Evolutionary conservation across 53 echinoderm and acorn worm genomes (phyloP).

Genomic region (Antedon mediterranea): DNA sequence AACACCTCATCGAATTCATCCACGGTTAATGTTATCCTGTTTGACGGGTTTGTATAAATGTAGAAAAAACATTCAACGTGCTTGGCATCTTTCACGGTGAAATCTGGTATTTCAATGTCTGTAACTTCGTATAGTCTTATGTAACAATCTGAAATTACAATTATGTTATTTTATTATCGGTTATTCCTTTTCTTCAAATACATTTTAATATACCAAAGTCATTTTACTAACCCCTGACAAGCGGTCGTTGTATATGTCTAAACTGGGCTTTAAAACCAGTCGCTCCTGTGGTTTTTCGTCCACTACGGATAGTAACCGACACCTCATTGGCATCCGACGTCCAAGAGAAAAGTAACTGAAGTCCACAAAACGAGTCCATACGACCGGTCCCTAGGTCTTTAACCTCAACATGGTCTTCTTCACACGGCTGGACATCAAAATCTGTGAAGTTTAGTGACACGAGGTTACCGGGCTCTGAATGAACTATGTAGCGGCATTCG

Average conservation of each 20-base stretch:
- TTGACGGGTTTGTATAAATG: background rate
- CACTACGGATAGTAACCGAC: slow-evolving; percentile 8
- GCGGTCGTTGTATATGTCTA: background rate
- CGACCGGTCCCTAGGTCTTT: slow-evolving; percentile 20
- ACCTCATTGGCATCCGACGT: slow-evolving; percentile 35
- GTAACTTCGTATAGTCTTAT: background rate
- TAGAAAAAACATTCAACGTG: background rate
- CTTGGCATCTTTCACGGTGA: background rate
- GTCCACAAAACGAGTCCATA: slow-evolving; percentile 12
- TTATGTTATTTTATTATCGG: too few relatives aligned
- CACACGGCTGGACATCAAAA: slow-evolving; percentile 7
- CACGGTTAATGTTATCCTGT: background rate
- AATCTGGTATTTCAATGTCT: background rate
- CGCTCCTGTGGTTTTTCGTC: background rate
- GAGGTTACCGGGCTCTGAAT: background rate
- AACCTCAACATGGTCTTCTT: slow-evolving; percentile 34
- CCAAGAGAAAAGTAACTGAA: slow-evolving; percentile 26
- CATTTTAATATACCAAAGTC: too few relatives aligned
- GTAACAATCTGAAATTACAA: background rate
- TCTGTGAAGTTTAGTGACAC: background rate
- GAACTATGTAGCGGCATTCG: background rate
- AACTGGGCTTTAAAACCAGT: background rate
- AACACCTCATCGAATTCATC: background rate
- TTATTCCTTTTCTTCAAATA: too few relatives aligned
- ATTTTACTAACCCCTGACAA: background rate